Evolutionary conservation across 1,140 invertebrate genomes (phyloP), one percentile per base, ranked within the genome.

Genomic region (Cyclargus thomasi): DNA sequence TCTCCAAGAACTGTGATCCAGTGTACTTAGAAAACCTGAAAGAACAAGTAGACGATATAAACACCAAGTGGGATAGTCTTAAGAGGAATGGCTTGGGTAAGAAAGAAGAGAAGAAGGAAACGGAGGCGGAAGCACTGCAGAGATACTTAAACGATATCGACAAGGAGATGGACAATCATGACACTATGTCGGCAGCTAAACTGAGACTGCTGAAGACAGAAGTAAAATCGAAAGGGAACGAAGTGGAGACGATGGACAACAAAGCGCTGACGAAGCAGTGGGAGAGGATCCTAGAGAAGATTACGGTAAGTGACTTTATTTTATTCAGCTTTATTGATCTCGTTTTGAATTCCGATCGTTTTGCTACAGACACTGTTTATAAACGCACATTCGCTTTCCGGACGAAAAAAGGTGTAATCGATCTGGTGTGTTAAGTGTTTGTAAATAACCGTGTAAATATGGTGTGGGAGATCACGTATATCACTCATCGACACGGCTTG

Each of bases 1-100:
- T 95, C 82, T 91, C 92, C 8, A 92, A 92, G 72, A 88, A 93
- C 65, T 95, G 94, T 76, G 94, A 95, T 77, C 91, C 93, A 17
- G 91, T 91, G 53, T 93, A 94, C 74, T 83, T 95, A 62, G 93
- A 93, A 74, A 91, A 91, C 21, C 83, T 95, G 1, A 93, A 93
- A 21, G 94, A 94, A 53, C 92, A 92, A 72, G 91, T 93, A 17
- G 86, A 85, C 53, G 79, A 77, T 63, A 77, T 85, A 6, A 88
- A 91, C 71, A 67, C 74, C n/a, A 74, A 83, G 4, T 91, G 87
- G 87, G 82, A 88, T 3, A 76, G 77, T 1, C 72, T 91, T 36
- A 72, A 73, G 67, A 74, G 74, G 23, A 79, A 76, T 64, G 83
- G 78, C 0, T 17, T 74, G 10, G 74, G 69, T 8, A 63, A 63